These are phyloP conservation scores for Aptenodytes forsteri DNA, from an alignment of 2,113 vertebrate species.

Conservation along the genomic window DNA sequence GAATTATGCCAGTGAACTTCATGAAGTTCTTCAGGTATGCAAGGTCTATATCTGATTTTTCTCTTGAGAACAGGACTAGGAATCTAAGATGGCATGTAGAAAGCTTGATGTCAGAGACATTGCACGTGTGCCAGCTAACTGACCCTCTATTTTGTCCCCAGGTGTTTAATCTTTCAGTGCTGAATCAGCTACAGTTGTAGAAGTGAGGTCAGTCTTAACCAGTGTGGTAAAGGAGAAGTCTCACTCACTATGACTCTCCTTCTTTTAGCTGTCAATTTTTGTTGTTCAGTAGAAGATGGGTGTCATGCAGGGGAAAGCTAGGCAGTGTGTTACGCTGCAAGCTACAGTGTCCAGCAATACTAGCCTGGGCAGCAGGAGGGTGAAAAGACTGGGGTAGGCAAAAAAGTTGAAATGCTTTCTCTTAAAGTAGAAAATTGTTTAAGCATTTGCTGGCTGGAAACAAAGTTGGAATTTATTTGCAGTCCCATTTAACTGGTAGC, in stretches of 20 bases:
- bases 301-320: not conserved
- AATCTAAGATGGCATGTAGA: not conserved
- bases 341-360: not conserved
- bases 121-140: accelerated
- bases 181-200: not conserved
- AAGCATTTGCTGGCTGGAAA: not conserved
- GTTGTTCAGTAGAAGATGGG: not conserved
- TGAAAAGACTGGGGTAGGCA: not conserved
- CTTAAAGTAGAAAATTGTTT: not conserved
- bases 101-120: not conserved
- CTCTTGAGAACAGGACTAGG: not conserved
- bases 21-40: not conserved
- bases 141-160: not conserved
- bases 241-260: not conserved
- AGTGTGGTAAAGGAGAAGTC: not conserved
- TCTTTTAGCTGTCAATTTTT: not conserved
- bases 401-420: not conserved
- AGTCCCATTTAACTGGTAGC: not conserved
- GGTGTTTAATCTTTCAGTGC: not conserved
- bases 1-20: not conserved
- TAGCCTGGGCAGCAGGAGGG: not conserved
- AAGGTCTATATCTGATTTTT: not conserved
- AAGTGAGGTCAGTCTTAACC: not conserved
- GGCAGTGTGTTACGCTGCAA: not conserved
- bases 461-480: not conserved